Percentiles rank a stretch among this genome's conserved stretches.
phyloP scores from a whole-genome alignment of 2,888 invertebrate species.

The Bedellia somnulentella region DNA sequence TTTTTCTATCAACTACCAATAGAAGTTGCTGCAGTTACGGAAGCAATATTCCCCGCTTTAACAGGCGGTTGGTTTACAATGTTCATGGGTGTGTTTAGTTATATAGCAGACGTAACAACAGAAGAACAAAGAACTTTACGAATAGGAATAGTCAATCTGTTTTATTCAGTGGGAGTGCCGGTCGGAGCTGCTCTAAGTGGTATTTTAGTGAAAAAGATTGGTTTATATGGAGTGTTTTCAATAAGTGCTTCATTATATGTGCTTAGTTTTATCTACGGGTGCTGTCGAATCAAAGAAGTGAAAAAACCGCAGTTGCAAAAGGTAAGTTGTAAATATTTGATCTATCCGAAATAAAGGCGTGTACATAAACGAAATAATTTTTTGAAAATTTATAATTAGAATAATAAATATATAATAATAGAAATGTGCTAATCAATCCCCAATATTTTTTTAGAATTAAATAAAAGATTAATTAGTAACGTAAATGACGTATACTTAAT shows the following conservation, averaged over 20 bases:
- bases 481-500: too few relatives aligned
- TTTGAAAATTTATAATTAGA: too few relatives aligned
- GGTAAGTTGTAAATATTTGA: constrained; percentile 22
- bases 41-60: constrained; percentile 79
- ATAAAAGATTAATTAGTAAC: too few relatives aligned
- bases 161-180: constrained; percentile 85
- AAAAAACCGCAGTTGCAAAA: constrained; percentile 31
- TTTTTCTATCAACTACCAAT: constrained; percentile 78
- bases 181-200: constrained; percentile 89
- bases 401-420: too few relatives aligned
- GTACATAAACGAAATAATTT: too few relatives aligned
- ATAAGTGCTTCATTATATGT: constrained; percentile 75
- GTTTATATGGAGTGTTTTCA: constrained; percentile 81
- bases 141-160: constrained; percentile 86
- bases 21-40: constrained; percentile 78
- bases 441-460: too few relatives aligned
- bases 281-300: constrained; percentile 71
- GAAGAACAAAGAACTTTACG: constrained; percentile 81
- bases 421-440: too few relatives aligned
- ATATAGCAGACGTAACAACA: constrained; percentile 84
- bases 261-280: constrained; percentile 73
- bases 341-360: too few relatives aligned
- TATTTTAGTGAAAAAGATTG: constrained; percentile 71
- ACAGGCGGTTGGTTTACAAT: constrained; percentile 88
- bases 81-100: constrained; percentile 90